phyloP scores from a whole-genome alignment of 2,113 vertebrate species.

The Puffinus mauretanicus region DNA sequence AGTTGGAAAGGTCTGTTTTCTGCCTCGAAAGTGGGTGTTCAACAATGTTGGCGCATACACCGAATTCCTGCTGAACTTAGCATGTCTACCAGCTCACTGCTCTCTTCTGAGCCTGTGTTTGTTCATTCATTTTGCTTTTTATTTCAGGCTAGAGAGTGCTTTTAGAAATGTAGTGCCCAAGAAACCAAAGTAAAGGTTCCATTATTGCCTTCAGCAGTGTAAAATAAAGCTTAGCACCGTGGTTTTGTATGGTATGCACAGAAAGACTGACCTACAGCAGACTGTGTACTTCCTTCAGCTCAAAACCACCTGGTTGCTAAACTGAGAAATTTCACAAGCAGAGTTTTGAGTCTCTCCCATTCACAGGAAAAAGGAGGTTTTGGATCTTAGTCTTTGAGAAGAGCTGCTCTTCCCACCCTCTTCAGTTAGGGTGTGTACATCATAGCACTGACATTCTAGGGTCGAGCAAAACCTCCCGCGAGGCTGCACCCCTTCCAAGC shows the following conservation, averaged over 20 bases:
- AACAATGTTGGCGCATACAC: background rate
- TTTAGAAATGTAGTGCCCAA: background rate
- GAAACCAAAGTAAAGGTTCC: background rate
- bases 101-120: background rate
- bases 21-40: background rate
- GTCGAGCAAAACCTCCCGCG: background rate
- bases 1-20: background rate
- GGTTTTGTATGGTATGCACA: background rate
- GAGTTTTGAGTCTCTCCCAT: background rate
- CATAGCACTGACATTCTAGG: background rate
- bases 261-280: background rate
- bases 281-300: background rate
- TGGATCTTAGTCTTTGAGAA: background rate
- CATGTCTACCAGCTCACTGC: rapidly evolving
- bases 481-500: background rate
- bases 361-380: background rate
- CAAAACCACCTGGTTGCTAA: background rate
- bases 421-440: background rate
- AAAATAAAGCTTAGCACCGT: background rate
- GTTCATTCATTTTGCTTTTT: background rate
- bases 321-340: background rate
- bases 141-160: background rate
- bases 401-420: background rate
- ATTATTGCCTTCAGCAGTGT: background rate
- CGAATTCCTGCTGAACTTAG: background rate